A percentile compares a stretch with the other conserved stretches of the same genome.
These are phyloP conservation scores for Lasioglossum villosulum DNA, from an alignment of 2,888 invertebrate genomes.

Conservation along the genomic window DNA sequence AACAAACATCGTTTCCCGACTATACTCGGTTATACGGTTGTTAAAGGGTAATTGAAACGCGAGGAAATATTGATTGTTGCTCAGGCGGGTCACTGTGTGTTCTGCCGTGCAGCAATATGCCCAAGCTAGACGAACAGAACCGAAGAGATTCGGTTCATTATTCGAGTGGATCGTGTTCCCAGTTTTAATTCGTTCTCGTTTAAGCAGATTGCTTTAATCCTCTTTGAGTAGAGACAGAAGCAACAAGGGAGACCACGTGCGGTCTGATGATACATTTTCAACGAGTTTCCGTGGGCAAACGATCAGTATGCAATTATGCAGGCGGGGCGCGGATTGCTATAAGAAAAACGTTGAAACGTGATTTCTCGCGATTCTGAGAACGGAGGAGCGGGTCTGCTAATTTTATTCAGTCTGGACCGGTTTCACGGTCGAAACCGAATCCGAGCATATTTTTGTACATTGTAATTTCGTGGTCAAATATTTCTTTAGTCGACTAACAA, in stretches of 20 bases:
- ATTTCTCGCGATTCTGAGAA: neutral
- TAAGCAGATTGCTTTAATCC: slow-evolving; percentile 17
- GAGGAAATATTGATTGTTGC: neutral
- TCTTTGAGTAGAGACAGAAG: neutral
- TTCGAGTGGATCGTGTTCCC: neutral
- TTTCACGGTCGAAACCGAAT: neutral
- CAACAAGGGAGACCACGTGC: neutral
- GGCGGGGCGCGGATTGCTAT: neutral
- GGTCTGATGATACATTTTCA: neutral
- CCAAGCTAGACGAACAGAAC: neutral
- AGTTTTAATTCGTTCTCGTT: slow-evolving; percentile 19
- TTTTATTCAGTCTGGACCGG: neutral
- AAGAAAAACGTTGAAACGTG: slow-evolving; percentile 18
- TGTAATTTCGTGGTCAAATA: neutral
- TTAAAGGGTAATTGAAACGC: slow-evolving; percentile 3
- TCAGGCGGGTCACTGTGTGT: neutral
- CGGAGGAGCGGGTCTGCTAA: neutral
- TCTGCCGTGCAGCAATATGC: neutral
- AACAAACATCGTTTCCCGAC: neutral
- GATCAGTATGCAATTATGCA: slow-evolving; percentile 19
- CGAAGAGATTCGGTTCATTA: neutral
- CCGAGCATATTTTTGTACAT: neutral
- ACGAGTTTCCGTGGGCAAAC: neutral
- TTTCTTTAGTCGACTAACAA: neutral
- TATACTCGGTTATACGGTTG: neutral